Evolutionary conservation across 2,797 vertebrate species (phyloP).

Genomic region (Sphenopsis melanotis): DNA sequence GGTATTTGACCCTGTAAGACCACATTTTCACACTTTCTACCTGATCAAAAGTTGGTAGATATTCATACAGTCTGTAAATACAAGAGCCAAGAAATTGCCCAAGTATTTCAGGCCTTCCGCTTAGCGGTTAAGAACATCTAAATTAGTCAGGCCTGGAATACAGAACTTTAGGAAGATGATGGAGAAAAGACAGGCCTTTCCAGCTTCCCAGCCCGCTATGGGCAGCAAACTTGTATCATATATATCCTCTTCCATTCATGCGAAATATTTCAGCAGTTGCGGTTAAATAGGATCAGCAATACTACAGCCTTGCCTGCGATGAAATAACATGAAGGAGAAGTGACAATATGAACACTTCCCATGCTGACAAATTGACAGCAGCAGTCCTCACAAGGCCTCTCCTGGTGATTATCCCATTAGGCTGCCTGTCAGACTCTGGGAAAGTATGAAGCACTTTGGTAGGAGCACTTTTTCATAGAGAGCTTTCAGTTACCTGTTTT

Average conservation of each 20-base stretch:
- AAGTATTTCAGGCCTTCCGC: neutral
- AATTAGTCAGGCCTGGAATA: neutral
- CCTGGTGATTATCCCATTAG: neutral
- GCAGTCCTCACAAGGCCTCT: neutral
- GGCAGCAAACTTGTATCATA: neutral
- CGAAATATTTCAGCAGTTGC: neutral
- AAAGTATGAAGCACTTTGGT: neutral
- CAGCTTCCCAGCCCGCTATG: neutral
- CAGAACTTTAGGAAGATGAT: neutral
- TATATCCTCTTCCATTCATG: neutral
- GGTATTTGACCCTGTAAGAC: neutral
- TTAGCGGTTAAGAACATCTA: neutral
- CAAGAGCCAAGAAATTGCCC: neutral
- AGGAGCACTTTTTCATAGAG: neutral
- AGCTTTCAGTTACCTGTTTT: neutral
- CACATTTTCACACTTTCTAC: neutral
- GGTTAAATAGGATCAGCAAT: neutral
- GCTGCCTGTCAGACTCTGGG: neutral
- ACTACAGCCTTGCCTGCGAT: neutral
- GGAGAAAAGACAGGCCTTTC: neutral
- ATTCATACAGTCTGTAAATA: neutral
- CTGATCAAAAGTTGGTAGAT: neutral
- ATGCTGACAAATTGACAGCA: neutral
- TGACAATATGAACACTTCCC: neutral
- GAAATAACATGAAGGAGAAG: neutral